Conservation (phyloP, 2,888 invertebrate genomes). For the Drosophila kuntzei region DNA sequence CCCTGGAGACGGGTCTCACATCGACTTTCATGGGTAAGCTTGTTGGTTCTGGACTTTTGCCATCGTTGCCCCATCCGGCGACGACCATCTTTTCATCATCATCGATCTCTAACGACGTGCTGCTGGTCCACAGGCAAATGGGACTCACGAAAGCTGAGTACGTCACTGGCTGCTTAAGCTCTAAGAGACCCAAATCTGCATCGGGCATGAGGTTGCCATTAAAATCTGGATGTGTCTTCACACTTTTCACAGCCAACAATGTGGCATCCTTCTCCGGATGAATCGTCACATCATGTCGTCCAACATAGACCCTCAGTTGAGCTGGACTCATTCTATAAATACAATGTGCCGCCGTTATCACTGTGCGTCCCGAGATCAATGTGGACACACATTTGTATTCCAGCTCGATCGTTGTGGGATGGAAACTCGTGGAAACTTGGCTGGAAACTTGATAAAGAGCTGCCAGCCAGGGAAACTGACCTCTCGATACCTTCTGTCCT, state of each 20-base stretch:
- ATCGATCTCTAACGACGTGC: conserved; percentile 65
- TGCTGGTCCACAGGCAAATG: conserved; percentile 82
- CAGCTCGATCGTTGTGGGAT: conserved; percentile 76
- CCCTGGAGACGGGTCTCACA: conserved; percentile 56
- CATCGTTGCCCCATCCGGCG: conserved; percentile 87
- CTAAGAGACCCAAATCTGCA: conserved; percentile 54
- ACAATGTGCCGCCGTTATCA: conserved; percentile 85
- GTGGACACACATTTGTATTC: conserved; percentile 73
- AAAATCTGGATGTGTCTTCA: conserved; percentile 84
- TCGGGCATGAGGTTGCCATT: conserved; percentile 65
- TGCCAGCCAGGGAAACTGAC: conserved; percentile 79
- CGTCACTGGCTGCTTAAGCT: conserved; percentile 39
- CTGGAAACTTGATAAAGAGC: conserved; percentile 55
- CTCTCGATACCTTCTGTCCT: conserved; percentile 70
- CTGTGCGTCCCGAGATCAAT: conserved; percentile 66
- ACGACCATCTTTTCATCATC: conserved; percentile 85
- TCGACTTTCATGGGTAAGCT: conserved; percentile 55
- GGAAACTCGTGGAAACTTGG: conserved; percentile 30
- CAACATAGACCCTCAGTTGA: conserved; percentile 77
- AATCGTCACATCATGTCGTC: conserved; percentile 79
- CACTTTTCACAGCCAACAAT: conserved; percentile 58
- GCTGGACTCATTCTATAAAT: conserved; percentile 45
- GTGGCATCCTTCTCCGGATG: conserved; percentile 76
- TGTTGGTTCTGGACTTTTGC: conserved; percentile 57
- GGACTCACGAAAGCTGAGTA: conserved; percentile 68